Evolutionary conservation across 2,888 invertebrate species (phyloP).

Genomic region (Agriotes lineatus): DNA sequence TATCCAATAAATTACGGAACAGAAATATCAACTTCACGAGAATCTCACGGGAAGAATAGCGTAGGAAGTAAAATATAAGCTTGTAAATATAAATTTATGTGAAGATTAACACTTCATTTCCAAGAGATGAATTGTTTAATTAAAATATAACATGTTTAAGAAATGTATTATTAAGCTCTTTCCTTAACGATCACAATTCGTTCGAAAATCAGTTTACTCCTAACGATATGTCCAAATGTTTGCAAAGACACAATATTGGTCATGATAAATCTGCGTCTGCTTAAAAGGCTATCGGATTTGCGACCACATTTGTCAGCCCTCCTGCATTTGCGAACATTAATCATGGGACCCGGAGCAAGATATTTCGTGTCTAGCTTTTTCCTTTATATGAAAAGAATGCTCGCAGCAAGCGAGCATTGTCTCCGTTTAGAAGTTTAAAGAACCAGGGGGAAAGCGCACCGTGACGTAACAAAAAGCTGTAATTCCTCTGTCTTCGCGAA

Average conservation of each 20-base stretch:
- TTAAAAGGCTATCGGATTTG: slow-evolving; percentile 2
- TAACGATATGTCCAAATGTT: no score
- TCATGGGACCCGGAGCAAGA: slow-evolving; percentile 5
- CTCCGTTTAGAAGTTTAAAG: slow-evolving; percentile 2
- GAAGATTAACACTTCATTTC: no score
- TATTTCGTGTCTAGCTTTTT: neutral
- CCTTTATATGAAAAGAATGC: neutral
- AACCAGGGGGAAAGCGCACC: neutral
- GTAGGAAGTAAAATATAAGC: no score
- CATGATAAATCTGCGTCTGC: slow-evolving; percentile 3
- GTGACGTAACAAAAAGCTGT: slow-evolving; percentile 1
- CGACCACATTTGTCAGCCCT: slow-evolving; percentile 12
- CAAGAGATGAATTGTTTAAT: no score
- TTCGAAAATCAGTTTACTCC: no score
- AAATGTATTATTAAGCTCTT: no score
- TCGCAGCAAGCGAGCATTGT: neutral
- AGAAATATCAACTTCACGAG: no score
- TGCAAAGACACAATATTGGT: slow-evolving; percentile 15
- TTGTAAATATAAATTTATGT: no score
- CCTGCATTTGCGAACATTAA: slow-evolving; percentile 5
- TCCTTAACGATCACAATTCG: no score
- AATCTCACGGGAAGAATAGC: no score
- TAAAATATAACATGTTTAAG: no score
- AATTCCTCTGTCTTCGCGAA: neutral
- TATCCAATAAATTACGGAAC: no score